Evolutionary conservation across 1,140 invertebrate species (phyloP).

Genomic region (Scaptomyza pallida): DNA sequence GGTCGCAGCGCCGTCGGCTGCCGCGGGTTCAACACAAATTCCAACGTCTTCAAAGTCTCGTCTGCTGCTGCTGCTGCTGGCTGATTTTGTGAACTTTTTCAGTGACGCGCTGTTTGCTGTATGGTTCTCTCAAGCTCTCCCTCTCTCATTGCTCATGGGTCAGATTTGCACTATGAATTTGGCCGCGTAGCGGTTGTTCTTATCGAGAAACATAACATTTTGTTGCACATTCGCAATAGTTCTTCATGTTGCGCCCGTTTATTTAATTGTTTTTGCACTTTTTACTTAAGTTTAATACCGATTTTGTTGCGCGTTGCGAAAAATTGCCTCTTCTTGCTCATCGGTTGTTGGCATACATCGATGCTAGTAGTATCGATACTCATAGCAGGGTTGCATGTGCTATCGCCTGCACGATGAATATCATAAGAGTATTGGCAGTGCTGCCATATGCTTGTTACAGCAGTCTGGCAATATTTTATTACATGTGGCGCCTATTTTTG

Average conservation of each 20-base stretch:
- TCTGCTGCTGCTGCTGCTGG: conserved; percentile 39
- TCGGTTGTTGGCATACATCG: conserved; percentile 37
- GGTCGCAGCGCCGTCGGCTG: conserved; percentile 49
- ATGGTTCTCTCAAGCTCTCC: conserved; percentile 35
- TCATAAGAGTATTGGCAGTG: not conserved
- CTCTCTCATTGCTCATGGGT: conserved; percentile 63
- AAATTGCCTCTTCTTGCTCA: conserved; percentile 55
- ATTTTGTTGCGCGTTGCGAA: conserved; percentile 73
- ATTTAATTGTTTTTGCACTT: conserved; percentile 43
- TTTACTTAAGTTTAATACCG: conserved; percentile 60
- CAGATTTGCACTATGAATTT: conserved; percentile 62
- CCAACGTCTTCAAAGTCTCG: conserved; percentile 68
- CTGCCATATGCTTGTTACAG: not conserved
- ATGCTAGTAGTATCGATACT: conserved; percentile 6
- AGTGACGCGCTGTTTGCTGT: conserved; percentile 51
- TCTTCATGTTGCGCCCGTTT: conserved; percentile 26
- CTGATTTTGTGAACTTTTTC: conserved; percentile 54
- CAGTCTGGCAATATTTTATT: conserved; percentile 5
- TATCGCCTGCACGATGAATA: not conserved
- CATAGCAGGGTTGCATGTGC: conserved; percentile 3
- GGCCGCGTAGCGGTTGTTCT: conserved; percentile 53
- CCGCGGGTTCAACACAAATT: conserved; percentile 64
- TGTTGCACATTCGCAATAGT: conserved; percentile 48
- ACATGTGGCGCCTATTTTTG: not conserved
- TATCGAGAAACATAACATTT: conserved; percentile 63